Base-by-base conservation (phyloP, 2,797 vertebrate species). In the Pseudocheirus occidentalis region DNA sequence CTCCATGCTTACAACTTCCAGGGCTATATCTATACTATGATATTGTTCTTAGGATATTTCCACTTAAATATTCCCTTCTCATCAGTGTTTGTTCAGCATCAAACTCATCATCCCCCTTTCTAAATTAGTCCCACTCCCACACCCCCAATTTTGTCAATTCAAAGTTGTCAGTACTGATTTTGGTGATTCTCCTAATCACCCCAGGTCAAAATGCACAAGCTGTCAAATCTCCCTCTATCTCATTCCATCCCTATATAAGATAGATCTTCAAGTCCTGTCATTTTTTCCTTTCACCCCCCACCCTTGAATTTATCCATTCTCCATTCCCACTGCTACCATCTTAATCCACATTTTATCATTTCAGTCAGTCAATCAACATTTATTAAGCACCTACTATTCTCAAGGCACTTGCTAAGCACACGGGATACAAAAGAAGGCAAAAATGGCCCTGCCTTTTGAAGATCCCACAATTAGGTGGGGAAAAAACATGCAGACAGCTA, bases 1-100 rank as follows among this genome's bases (percentile, higher is more conserved):
- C 56, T 96, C 93, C 94, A 94, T 87, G 73, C 91, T 95, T 96
- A 89, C 55, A 92, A 92, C 81, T 95, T 81, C 46, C n/a, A 94
- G 73, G 21, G 21, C 66, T 81, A 10, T 46, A 81, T 18, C 66
- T 46, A 9, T 81, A 81, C 31, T n/a, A 31, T 93, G 91, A 94
- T 89, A 29, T 58, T 92, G 87, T 55, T 94, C 66, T 94, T 57
- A 92, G 52, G 62, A 90, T 34, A 89, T 52, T n/a, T 18, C 90
- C n/a, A 62, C 13, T 93, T 90, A 55, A n/a, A 55, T 59, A 7
- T 90, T 55, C 55, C 40, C 18, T 12, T 87, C 91, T 81, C 66
- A 40, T 24, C 16, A 81, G 13, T 81, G n/a, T 10, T 12, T 94
- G 92, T 87, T 94, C 91, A 92, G 9, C 62, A 90, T 58, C 53